A percentile compares a stretch with the other conserved stretches of the same genome.
These are phyloP conservation scores for Burhinus oedicnemus DNA, from an alignment of 2,113 vertebrate genomes.

Conservation along the genomic window DNA sequence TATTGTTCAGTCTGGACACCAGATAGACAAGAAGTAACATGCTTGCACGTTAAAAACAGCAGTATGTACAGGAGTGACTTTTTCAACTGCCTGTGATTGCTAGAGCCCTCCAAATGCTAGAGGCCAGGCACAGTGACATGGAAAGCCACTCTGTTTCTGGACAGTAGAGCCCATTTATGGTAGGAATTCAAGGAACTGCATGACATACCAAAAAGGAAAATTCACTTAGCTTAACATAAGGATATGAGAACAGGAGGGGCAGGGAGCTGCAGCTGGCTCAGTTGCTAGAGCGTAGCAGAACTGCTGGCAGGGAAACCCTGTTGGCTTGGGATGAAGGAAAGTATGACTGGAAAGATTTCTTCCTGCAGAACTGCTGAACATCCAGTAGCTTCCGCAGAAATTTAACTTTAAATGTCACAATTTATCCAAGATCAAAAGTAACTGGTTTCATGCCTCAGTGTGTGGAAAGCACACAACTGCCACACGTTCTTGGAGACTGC, in stretches of 20 bases:
- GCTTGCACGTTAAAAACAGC: not conserved
- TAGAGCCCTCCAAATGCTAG: not conserved
- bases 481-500: not conserved
- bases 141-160: not conserved
- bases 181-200: not conserved
- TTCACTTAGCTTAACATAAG: not conserved
- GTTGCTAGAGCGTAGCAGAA: not conserved
- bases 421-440: not conserved
- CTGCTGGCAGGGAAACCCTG: not conserved
- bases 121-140: not conserved
- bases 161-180: not conserved
- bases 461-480: not conserved
- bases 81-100: not conserved
- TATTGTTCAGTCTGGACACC: not conserved
- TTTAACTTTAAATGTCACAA: not conserved
- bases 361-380: not conserved
- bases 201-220: not conserved
- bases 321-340: slow-evolving; percentile 27
- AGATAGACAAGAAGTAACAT: not conserved
- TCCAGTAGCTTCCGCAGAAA: not conserved
- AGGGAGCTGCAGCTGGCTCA: not conserved
- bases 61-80: not conserved
- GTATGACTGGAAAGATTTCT: not conserved
- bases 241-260: not conserved
- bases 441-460: not conserved